Percentiles rank a stretch among this genome's conserved stretches.
Evolutionary conservation across 2,113 vertebrate species (phyloP).

Genomic region (Chitala chitala): DNA sequence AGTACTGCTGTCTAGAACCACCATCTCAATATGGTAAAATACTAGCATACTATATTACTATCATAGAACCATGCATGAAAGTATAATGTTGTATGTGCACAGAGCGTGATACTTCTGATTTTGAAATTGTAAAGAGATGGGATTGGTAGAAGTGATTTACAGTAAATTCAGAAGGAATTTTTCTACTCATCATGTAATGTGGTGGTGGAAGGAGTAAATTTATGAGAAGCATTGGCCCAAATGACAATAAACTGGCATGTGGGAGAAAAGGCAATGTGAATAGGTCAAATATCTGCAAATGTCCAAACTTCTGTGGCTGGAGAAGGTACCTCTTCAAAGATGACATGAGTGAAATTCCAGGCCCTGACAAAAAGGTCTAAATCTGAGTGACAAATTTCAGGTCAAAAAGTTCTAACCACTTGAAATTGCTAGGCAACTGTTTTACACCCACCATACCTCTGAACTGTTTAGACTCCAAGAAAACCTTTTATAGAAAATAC

Average conservation of each 20-base stretch:
- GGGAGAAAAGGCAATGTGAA: not conserved
- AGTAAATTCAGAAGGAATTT: too few relatives aligned
- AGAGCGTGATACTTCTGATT: too few relatives aligned
- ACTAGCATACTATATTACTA: too few relatives aligned
- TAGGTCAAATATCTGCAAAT: not conserved
- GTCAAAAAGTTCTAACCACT: not conserved
- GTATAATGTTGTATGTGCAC: too few relatives aligned
- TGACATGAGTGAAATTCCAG: not conserved
- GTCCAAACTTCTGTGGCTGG: not conserved
- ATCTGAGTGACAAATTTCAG: not conserved
- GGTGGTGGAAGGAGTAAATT: not conserved
- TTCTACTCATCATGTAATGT: too few relatives aligned
- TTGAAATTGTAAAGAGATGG: not conserved
- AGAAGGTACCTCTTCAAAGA: not conserved
- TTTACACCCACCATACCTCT: constrained; percentile 9
- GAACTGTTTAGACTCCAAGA: not conserved
- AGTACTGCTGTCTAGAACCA: too few relatives aligned
- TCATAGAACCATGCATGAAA: too few relatives aligned
- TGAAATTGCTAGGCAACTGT: constrained; percentile 2
- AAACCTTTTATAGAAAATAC: too few relatives aligned
- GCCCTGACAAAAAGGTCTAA: not conserved
- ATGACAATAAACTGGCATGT: not conserved
- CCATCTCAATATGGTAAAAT: too few relatives aligned
- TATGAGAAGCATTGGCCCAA: not conserved
- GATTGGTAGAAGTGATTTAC: not conserved